Evolutionary conservation across 2,797 vertebrate species (phyloP), one percentile per base, ranked within the genome.

Genomic region (Enteromius argenteus): DNA sequence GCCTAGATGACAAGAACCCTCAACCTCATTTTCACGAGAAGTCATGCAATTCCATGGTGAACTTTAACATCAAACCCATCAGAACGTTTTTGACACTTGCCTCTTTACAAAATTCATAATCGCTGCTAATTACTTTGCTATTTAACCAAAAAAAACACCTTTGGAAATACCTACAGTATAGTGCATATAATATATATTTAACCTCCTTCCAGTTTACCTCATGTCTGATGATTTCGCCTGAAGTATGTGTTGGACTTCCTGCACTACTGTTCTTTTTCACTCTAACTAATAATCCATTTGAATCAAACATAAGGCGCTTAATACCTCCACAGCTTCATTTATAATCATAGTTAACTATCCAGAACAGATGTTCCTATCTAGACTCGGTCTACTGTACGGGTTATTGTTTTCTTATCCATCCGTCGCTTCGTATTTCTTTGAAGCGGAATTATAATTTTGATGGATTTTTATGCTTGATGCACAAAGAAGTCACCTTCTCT

Each of bases 281-380:
- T 68, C 46, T 58, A 37, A 23, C n/a, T 51, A 30, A 39, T 35
- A 67, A 27, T 56, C 56, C 60, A 39, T 82, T 68, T 56, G 19
- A 46, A 51, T 27, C 69, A 39, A 80, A 37, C 71, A 51, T 71
- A 84, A 68, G 39, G 46, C 15, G 60, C 39, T 44, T 68, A 44
- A 46, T 37, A 39, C 51, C 51, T 72, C 53, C 62, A 79, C 42
- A 69, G 71, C 23, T 71, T 44, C 46, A 78, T 81, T 78, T 78
- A 60, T 56, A 77, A 44, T 77, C 23, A 62, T 30, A 77, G 53
- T 64, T 68, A 68, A 79, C 58, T 60, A 69, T 82, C 46, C 37
- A 64, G 30, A 78, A 73, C 82, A 87, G 86, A 79, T 67, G 79
- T 76, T 87, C 49, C 56, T 27, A 46, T 78, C 53, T 76, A 76